These are phyloP conservation scores for Oryctolagus cuniculus DNA, from an alignment of 2,113 vertebrate genomes.

Conservation along the genomic window mOryCun1.1 NC_091435.1:153681501-153682000, in stretches of 20 bases:
- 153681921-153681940: background rate
- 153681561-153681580: background rate
- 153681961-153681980: constrained; percentile 35
- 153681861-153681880: constrained; percentile 8
- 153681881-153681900: background rate
- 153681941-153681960: constrained; percentile 50
- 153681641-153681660: background rate
- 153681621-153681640: background rate
- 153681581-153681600: background rate
- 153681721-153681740: background rate
- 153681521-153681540: background rate
- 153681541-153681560: background rate
- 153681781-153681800: background rate
- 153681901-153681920: constrained; percentile 11
- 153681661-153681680: background rate
- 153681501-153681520: background rate
- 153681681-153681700: constrained; percentile 19
- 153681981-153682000: constrained; percentile 54
- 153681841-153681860: background rate
- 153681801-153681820: background rate
- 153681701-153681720: constrained; percentile 23
- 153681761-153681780: fast-evolving
- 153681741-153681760: background rate
- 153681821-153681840: constrained; percentile 2
- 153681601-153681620: constrained; percentile 31